Base-by-base conservation (phyloP, 2,797 vertebrate genomes). In the Percopsis omiscomaycus region DNA sequence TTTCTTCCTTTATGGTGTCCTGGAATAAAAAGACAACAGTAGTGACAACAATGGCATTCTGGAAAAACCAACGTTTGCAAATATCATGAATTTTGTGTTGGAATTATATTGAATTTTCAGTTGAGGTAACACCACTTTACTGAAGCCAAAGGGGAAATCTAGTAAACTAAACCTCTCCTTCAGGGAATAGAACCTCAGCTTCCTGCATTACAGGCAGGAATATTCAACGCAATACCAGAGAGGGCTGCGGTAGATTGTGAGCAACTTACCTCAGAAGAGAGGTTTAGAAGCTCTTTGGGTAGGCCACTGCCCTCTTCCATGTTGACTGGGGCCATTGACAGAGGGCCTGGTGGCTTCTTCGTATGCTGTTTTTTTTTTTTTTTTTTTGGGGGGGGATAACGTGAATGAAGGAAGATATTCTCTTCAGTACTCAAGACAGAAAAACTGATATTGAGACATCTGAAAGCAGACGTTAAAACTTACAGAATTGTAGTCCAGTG, bases 291-390 rank as follows among this genome's bases (percentile, higher is more conserved):
- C 0, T 73, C 71, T 67, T 90, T 77, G 1, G 92, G 78, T 15
- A 85, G 42, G 30, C 77, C 73, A 55, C 45, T 70, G 64, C 56
- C 66, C 14, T 87, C 88, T 5, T 72, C 68, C 82, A 81, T 54
- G 73, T 90, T 91, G 64, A 92, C 32, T 55, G 91, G 79, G 27
- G 87, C 57, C 93, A 97, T 94, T 9, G 84, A 77, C 67, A 96
- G 75, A 63, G 94, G 93, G 0, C 95, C 95, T 0, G 75, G 52
- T 3, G 91, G 83, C 66, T 88, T 91, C 65, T 22, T 22, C 22
- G 22, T 22, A 22, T 22, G 22, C 22, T 22, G 22, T 22, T 22
- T 22, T 22, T 22, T 22, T 22, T 22, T 1, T 22, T 1, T 22
- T 22, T 22, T 22, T 22, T 22, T 22, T 22, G 22, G 22, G 22